phyloP scores from a whole-genome alignment of 1,140 invertebrate genomes.

The Antheraea pernyi region DNA sequence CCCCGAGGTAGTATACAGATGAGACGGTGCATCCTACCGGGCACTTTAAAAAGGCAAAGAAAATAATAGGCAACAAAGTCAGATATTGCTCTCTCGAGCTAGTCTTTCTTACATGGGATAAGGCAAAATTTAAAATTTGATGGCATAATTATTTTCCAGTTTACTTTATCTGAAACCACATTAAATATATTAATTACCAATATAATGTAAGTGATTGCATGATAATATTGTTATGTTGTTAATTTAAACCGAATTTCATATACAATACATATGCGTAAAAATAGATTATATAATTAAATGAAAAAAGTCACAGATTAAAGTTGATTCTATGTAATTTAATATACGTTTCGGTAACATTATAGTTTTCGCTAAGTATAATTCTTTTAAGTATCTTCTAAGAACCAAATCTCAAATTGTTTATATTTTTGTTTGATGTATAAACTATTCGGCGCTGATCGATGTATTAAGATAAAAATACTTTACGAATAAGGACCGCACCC shows the following conservation, averaged over 20 bases:
- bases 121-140: neutral
- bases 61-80: conserved; percentile 29
- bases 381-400: no score
- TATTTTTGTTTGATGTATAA: neutral
- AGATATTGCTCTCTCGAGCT: conserved; percentile 2
- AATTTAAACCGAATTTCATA: no score
- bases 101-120: neutral
- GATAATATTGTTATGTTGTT: no score
- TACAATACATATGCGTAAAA: no score
- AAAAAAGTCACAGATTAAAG: no score
- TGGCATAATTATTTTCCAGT: neutral
- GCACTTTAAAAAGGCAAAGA: conserved; percentile 39
- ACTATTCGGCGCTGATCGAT: neutral
- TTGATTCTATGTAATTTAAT: neutral
- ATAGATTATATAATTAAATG: neutral
- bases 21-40: conserved; percentile 35
- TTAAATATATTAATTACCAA: neutral
- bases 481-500: neutral
- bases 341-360: neutral
- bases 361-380: no score
- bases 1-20: conserved; percentile 60
- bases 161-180: neutral
- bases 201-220: no score
- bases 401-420: no score
- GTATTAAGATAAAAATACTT: neutral